These are phyloP conservation scores for Nysson spinosus DNA, from an alignment of 2,888 invertebrate species.

Conservation along the genomic window DNA sequence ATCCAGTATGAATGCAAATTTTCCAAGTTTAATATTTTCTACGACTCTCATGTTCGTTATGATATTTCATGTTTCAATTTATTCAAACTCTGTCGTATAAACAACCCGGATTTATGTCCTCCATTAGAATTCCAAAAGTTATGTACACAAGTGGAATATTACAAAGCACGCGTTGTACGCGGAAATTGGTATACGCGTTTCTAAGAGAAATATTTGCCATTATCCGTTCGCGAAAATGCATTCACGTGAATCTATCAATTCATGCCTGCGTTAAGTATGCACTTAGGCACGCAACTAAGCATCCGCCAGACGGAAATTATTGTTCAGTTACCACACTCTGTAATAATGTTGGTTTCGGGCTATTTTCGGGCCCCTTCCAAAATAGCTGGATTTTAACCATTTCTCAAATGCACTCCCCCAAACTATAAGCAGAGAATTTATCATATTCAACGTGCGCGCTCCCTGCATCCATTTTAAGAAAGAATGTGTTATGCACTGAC, in stretches of 20 bases:
- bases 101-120: too few species aligned
- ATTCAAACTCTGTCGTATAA: too few species aligned
- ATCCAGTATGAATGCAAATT: too few species aligned
- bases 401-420: too few species aligned
- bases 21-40: conserved; percentile 5
- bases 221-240: conserved; percentile 28
- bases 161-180: conserved; percentile 22
- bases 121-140: conserved; percentile 23
- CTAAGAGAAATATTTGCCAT: conserved; percentile 31
- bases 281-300: conserved; percentile 10
- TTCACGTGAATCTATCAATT: conserved; percentile 38
- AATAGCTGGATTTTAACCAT: too few species aligned
- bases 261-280: conserved; percentile 20
- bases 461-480: too few species aligned
- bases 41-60: too few species aligned
- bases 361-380: too few species aligned
- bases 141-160: conserved; percentile 34
- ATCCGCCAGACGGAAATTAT: conserved; percentile 27
- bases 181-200: conserved; percentile 18
- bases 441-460: too few species aligned
- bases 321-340: conserved; percentile 9
- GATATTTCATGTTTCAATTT: too few species aligned
- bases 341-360: background rate
- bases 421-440: too few species aligned
- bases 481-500: too few species aligned